phyloP scores from a whole-genome alignment of 2,113 vertebrate species.

The Phyllostomus discolor region DNA sequence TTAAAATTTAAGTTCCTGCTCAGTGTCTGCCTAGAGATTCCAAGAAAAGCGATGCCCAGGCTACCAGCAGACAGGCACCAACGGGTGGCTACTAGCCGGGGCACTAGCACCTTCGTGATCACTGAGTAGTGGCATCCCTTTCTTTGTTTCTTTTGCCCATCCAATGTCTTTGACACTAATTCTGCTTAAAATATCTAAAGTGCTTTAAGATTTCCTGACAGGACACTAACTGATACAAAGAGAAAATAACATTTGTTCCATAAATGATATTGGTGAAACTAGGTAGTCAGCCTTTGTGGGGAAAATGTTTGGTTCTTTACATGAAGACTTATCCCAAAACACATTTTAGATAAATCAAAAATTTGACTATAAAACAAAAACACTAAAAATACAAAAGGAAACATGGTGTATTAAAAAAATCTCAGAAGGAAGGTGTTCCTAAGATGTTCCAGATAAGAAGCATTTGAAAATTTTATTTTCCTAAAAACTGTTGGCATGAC shows the following conservation, averaged over 20 bases:
- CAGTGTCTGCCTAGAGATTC: neutral
- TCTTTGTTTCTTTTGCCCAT: neutral
- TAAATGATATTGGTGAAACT: neutral
- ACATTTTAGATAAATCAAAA: neutral
- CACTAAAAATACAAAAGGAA: neutral
- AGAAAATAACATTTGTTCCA: slow-evolving; percentile 5
- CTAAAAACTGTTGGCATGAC: neutral
- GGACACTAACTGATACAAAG: neutral
- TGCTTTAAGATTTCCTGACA: slow-evolving; percentile 14
- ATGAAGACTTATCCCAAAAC: slow-evolving; percentile 13
- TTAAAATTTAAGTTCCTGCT: neutral
- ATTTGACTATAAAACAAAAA: neutral
- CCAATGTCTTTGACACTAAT: neutral
- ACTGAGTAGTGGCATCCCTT: neutral
- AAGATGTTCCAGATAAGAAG: neutral
- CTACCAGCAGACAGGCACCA: neutral
- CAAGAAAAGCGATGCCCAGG: neutral
- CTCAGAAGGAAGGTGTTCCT: neutral
- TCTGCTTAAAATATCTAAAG: neutral
- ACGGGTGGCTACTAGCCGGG: neutral
- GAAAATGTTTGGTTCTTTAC: neutral
- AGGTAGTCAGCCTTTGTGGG: neutral
- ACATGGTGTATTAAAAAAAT: neutral
- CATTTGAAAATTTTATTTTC: slow-evolving; percentile 4
- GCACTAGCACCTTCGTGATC: neutral